These are phyloP conservation scores for Bombylius major DNA, from an alignment of 2,888 invertebrate species.

Conservation along the genomic window DNA sequence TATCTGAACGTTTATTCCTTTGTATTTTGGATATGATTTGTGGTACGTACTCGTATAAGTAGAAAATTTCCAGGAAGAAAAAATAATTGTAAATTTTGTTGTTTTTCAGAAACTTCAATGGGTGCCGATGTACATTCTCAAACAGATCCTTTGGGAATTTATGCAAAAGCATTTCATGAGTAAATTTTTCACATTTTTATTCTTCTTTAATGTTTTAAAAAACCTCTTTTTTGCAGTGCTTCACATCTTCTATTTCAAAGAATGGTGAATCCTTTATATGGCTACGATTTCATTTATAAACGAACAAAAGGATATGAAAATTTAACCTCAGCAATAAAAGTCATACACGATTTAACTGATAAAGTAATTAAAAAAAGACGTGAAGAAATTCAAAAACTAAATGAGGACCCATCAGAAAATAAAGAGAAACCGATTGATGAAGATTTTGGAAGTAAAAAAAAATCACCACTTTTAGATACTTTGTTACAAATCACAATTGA, in stretches of 20 bases:
- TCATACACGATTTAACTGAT: conserved; percentile 26
- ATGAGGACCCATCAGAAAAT: neutral
- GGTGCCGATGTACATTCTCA: conserved; percentile 57
- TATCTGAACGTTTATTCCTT: conserved; percentile 47
- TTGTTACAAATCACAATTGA: conserved; percentile 42
- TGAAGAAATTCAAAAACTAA: neutral
- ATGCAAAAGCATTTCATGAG: conserved; percentile 57
- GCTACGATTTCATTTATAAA: conserved; percentile 25
- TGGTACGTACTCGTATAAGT: conserved; percentile 31
- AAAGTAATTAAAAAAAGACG: conserved; percentile 23
- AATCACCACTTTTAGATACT: conserved; percentile 50
- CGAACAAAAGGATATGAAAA: conserved; percentile 20
- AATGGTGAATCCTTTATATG: conserved; percentile 30
- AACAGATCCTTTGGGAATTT: conserved; percentile 46
- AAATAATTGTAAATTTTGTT: too few relatives aligned
- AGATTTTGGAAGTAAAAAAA: conserved; percentile 30
- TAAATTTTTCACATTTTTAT: conserved; percentile 32
- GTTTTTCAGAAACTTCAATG: conserved; percentile 65
- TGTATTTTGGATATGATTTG: conserved; percentile 50
- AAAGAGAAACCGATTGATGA: neutral
- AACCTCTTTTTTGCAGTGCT: conserved; percentile 13
- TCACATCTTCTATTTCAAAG: conserved; percentile 27
- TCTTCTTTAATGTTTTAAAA: neutral
- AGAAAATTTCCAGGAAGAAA: too few relatives aligned
- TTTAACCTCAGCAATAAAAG: conserved; percentile 17